Evolutionary conservation across 2,797 vertebrate genomes (phyloP).

Genomic region (Pygocentrus nattereri): DNA sequence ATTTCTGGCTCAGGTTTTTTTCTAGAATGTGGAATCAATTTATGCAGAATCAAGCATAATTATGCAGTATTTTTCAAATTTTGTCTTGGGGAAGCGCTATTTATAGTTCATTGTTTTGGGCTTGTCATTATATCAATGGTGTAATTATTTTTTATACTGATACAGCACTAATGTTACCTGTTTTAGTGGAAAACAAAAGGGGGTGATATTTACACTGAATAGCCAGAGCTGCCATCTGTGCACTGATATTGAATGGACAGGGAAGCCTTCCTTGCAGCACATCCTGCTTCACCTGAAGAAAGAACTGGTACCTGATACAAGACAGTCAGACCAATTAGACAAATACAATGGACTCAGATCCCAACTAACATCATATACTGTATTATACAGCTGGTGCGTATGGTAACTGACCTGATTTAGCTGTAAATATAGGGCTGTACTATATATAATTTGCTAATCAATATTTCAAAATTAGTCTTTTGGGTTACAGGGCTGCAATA

Average conservation of each 20-base stretch:
- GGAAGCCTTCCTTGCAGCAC: slow-evolving; percentile 88
- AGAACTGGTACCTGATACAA: slow-evolving; percentile 86
- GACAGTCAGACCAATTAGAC: slow-evolving; percentile 8
- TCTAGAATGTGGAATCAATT: too few species aligned
- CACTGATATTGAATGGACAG: slow-evolving; percentile 76
- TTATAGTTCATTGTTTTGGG: too few species aligned
- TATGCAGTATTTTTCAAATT: too few species aligned
- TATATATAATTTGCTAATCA: too few species aligned
- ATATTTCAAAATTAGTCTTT: too few species aligned
- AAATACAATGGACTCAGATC: slow-evolving; percentile 48
- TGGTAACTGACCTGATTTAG: too few species aligned
- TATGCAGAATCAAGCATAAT: too few species aligned
- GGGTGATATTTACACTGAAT: slow-evolving; percentile 82
- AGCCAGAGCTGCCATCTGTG: slow-evolving; percentile 83
- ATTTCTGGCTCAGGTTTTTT: too few species aligned
- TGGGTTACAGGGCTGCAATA: not conserved
- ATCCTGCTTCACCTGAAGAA: slow-evolving; percentile 90
- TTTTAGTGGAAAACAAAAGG: slow-evolving; percentile 14
- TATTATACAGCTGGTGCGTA: not conserved
- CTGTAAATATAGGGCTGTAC: too few species aligned
- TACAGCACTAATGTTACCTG: not conserved
- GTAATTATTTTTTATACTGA: too few species aligned
- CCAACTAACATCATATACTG: not conserved
- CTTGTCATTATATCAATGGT: too few species aligned
- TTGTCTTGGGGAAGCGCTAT: too few species aligned